A percentile compares a stretch with the other conserved stretches of the same genome.
Conservation (phyloP, 2,888 invertebrate genomes). For the Eupithecia pulchellata region DNA sequence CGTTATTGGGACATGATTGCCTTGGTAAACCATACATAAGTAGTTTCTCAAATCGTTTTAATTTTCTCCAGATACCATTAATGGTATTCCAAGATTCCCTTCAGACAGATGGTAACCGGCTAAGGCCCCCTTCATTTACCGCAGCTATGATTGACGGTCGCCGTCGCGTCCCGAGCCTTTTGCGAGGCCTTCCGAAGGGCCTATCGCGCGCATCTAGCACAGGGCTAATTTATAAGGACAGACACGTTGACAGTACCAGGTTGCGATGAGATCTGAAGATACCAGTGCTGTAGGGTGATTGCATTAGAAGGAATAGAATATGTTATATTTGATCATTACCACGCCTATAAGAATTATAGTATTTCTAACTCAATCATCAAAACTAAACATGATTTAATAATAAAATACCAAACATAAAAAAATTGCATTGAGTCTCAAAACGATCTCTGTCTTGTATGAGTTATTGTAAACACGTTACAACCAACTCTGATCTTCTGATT, state of each 20-base stretch:
- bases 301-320: neutral
- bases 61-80: too few relatives aligned
- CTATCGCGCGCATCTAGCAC: neutral
- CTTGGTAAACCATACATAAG: neutral
- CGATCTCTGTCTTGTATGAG: too few relatives aligned
- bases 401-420: too few relatives aligned
- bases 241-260: neutral
- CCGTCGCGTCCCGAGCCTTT: neutral
- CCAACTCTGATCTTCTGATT: too few relatives aligned
- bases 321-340: too few relatives aligned
- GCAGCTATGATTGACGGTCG: conserved; percentile 1
- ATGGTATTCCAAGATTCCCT: neutral
- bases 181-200: neutral
- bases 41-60: neutral
- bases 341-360: too few relatives aligned
- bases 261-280: neutral
- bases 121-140: neutral
- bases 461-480: too few relatives aligned
- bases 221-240: neutral
- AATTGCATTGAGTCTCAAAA: too few relatives aligned
- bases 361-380: too few relatives aligned
- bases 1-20: neutral
- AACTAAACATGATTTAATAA: too few relatives aligned
- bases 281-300: neutral
- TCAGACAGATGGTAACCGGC: neutral